Evolutionary conservation across 2,113 vertebrate species (phyloP).

Genomic region (Actenoides lindsayi): DNA sequence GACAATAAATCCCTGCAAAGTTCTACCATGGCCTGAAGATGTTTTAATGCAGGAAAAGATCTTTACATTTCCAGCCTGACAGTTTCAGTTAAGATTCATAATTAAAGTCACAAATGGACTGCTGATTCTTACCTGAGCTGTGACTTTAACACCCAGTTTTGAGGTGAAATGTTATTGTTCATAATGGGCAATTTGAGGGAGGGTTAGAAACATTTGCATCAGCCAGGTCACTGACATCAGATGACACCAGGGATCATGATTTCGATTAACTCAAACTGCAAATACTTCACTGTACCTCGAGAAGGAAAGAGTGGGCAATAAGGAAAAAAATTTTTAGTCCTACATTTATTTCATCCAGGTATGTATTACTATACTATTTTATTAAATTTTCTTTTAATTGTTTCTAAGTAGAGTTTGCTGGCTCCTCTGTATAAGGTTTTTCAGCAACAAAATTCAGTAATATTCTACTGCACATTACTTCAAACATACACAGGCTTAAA

Average conservation of each 20-base stretch:
- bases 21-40: conserved; percentile 22
- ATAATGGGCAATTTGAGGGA: neutral
- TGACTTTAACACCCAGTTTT: conserved; percentile 20
- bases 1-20: conserved; percentile 8
- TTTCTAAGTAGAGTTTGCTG: neutral
- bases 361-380: neutral
- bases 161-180: neutral
- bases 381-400: neutral
- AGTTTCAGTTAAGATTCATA: conserved; percentile 58
- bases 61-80: conserved; percentile 9
- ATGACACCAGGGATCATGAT: neutral
- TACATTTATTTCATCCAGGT: neutral
- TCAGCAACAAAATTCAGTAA: neutral
- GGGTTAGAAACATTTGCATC: neutral
- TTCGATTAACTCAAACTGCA: neutral
- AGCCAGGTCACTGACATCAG: neutral
- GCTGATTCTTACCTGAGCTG: conserved; percentile 39
- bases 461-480: neutral
- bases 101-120: conserved; percentile 36
- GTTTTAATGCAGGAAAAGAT: conserved; percentile 37
- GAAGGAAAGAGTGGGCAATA: neutral
- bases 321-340: neutral
- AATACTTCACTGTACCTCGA: neutral
- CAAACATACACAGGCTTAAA: neutral
- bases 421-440: neutral